phyloP scores from a whole-genome alignment of 2,888 invertebrate species.

The Xanthorhoe spadicearia region DNA sequence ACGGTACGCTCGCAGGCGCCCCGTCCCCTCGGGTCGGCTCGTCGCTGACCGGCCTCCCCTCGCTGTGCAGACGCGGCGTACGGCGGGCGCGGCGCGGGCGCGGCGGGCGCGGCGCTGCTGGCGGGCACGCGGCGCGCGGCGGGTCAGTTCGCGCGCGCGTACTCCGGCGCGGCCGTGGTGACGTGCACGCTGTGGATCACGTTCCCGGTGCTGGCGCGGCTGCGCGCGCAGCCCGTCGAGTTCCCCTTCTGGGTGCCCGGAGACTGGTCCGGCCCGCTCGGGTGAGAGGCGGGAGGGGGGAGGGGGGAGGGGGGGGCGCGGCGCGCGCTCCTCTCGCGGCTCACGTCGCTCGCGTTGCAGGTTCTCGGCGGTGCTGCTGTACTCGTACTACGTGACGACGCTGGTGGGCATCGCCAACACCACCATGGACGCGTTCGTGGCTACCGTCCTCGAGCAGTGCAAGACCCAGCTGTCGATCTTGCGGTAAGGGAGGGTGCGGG shows the following conservation, averaged over 20 bases:
- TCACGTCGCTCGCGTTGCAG: constrained; percentile 46
- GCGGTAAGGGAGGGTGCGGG: constrained; percentile 47
- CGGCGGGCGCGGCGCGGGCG: constrained; percentile 19
- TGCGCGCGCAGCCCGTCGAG: constrained; percentile 51
- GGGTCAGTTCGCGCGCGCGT: constrained; percentile 48
- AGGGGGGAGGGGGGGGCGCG: neutral
- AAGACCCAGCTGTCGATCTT: constrained; percentile 69
- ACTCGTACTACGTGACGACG: constrained; percentile 74
- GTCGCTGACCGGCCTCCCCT: neutral
- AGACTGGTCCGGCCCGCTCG: constrained; percentile 42
- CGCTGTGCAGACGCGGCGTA: constrained; percentile 47
- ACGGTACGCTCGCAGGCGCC: constrained; percentile 40
- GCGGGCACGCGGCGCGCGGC: constrained; percentile 38
- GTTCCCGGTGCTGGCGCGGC: constrained; percentile 56
- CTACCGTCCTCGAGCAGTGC: constrained; percentile 69
- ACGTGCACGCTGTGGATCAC: constrained; percentile 70
- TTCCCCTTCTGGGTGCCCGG: constrained; percentile 57
- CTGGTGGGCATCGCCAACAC: constrained; percentile 78
- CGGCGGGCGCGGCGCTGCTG: constrained; percentile 34
- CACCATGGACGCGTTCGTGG: constrained; percentile 78
- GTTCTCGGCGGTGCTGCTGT: constrained; percentile 62
- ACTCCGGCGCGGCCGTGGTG: constrained; percentile 61
- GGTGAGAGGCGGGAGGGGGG: constrained; percentile 40
- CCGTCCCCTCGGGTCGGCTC: neutral
- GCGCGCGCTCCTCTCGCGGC: neutral